phyloP scores from a whole-genome alignment of 1,140 invertebrate species.

The Psix sp. region DNA sequence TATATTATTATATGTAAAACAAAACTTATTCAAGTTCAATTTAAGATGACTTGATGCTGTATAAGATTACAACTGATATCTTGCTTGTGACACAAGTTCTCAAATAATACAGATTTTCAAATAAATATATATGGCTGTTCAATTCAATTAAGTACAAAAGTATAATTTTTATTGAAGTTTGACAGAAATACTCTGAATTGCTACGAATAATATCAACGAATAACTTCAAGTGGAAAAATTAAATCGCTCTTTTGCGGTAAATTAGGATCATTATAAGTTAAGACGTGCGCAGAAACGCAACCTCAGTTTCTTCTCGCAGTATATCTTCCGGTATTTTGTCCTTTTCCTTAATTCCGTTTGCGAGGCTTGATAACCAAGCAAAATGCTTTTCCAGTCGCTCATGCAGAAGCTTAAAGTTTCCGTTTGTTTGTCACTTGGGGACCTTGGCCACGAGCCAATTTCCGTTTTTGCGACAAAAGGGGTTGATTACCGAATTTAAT shows the following conservation, averaged over 20 bases:
- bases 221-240: constrained; percentile 35
- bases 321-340: constrained; percentile 33
- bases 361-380: constrained; percentile 25
- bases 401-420: constrained; percentile 52
- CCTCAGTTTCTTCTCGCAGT: constrained; percentile 40
- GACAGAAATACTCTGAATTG: constrained; percentile 31
- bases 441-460: constrained; percentile 56
- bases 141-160: constrained; percentile 38
- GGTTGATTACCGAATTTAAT: constrained; percentile 57
- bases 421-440: constrained; percentile 60
- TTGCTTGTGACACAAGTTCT: too few relatives aligned
- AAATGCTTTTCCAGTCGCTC: constrained; percentile 25
- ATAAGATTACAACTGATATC: too few relatives aligned
- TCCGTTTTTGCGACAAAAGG: constrained; percentile 55
- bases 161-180: too few relatives aligned
- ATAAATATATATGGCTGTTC: too few relatives aligned
- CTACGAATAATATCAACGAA: constrained; percentile 39
- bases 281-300: constrained; percentile 60
- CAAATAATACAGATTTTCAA: too few relatives aligned
- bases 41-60: too few relatives aligned
- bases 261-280: constrained; percentile 56
- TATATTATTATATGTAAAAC: too few relatives aligned
- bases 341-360: constrained; percentile 55
- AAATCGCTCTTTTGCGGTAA: constrained; percentile 51
- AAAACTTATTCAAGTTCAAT: too few relatives aligned